Conservation (phyloP, 2,113 vertebrate species). For the Motacilla alba region DNA sequence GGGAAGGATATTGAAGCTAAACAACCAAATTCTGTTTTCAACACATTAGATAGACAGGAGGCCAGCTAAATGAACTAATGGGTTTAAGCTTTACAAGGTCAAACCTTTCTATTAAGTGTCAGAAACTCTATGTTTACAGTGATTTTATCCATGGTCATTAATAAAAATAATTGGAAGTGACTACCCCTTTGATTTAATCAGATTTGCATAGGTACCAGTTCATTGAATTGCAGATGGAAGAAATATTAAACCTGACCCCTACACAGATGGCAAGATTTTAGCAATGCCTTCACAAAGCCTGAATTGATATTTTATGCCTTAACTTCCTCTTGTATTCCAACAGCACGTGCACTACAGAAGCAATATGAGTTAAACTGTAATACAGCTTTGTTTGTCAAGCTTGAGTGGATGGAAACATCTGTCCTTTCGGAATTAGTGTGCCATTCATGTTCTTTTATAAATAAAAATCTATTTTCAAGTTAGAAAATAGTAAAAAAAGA, state of each 20-base stretch:
- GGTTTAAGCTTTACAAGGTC: neutral
- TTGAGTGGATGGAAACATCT: neutral
- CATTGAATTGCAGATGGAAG: constrained; percentile 8
- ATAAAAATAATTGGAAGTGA: constrained; percentile 47
- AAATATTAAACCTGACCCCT: constrained; percentile 1
- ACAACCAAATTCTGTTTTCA: neutral
- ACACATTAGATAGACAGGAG: neutral
- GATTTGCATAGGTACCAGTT: neutral
- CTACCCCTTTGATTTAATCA: constrained; percentile 10
- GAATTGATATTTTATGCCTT: neutral
- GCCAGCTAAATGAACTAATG: constrained; percentile 9
- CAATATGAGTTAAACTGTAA: neutral
- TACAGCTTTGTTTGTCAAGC: neutral
- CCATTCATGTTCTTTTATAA: neutral
- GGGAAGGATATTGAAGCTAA: neutral
- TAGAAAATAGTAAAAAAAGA: neutral
- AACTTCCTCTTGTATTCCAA: neutral
- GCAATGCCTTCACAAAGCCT: neutral
- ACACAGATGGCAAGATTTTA: constrained; percentile 17
- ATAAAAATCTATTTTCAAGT: neutral
- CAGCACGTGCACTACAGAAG: neutral
- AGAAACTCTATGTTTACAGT: constrained; percentile 5
- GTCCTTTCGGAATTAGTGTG: neutral
- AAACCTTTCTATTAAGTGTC: constrained; percentile 14
- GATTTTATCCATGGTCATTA: constrained; percentile 21